These are phyloP conservation scores for Amphipyra tragopoginis DNA, from an alignment of 2,888 invertebrate genomes.

Conservation along the genomic window DNA sequence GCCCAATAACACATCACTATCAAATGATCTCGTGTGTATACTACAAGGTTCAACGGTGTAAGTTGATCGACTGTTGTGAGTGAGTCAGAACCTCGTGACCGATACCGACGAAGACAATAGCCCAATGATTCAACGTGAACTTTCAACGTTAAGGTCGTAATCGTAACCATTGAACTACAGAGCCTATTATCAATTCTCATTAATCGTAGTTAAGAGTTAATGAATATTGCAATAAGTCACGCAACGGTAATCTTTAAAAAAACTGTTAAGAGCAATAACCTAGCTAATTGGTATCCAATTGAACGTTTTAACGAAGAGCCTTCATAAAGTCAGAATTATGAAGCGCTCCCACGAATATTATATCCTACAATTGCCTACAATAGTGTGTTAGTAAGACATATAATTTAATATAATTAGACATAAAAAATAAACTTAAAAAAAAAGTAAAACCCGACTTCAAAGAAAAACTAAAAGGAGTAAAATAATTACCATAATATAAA, in stretches of 20 bases:
- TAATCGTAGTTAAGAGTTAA: slow-evolving; percentile 4
- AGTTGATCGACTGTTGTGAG: not conserved
- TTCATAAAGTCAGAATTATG: not conserved
- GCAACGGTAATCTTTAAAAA: slow-evolving; percentile 8
- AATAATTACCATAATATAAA: no score
- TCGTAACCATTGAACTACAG: slow-evolving; percentile 13
- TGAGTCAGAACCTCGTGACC: not conserved
- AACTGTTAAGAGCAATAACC: slow-evolving; percentile 7
- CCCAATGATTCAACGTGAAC: slow-evolving; percentile 23
- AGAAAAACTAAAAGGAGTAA: no score
- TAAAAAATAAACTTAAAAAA: no score
- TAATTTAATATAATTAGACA: no score
- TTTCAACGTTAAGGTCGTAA: slow-evolving; percentile 18
- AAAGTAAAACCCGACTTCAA: no score
- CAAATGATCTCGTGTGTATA: no score
- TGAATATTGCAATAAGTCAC: slow-evolving; percentile 26
- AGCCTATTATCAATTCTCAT: slow-evolving; percentile 28
- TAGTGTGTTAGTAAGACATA: no score
- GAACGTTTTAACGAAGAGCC: not conserved
- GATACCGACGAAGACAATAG: slow-evolving; percentile 5
- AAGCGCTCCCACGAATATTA: no score
- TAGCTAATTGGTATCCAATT: not conserved
- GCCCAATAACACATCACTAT: no score
- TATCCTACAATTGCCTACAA: no score
- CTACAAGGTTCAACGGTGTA: no score